phyloP scores from a whole-genome alignment of 2,113 vertebrate genomes.

The Tyrannus savana region DNA sequence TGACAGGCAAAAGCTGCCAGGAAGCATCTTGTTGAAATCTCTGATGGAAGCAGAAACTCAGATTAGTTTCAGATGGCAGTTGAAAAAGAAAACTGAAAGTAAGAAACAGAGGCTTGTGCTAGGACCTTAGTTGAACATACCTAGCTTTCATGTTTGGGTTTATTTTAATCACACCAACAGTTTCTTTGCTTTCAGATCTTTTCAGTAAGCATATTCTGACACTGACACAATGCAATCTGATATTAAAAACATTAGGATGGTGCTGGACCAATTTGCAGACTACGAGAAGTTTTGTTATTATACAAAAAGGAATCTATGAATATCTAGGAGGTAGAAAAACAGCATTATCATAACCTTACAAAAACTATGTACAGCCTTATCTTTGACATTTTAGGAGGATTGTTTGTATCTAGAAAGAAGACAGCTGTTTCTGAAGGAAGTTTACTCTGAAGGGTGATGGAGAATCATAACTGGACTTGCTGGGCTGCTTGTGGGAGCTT shows the following conservation, averaged over 20 bases:
- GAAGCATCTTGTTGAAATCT: background rate
- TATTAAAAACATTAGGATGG: background rate
- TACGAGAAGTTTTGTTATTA: background rate
- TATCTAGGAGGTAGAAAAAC: background rate
- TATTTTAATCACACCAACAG: background rate
- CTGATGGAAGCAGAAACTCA: background rate
- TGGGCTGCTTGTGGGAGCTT: background rate
- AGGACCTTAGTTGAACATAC: background rate
- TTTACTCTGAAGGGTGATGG: background rate
- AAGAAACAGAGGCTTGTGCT: background rate
- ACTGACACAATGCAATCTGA: background rate
- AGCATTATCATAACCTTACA: background rate
- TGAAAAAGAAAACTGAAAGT: background rate
- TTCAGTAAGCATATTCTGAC: background rate
- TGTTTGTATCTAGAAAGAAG: background rate
- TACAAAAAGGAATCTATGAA: background rate
- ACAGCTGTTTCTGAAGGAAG: slow-evolving; percentile 22
- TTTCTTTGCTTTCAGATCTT: background rate
- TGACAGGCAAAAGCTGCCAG: background rate
- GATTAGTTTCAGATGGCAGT: background rate
- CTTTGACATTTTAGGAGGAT: background rate
- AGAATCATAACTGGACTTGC: background rate
- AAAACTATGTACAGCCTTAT: background rate
- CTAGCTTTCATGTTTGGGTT: background rate
- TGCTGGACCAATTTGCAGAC: background rate